Conservation (phyloP, 2,113 vertebrate genomes). For the Leptocoma aspasia region DNA sequence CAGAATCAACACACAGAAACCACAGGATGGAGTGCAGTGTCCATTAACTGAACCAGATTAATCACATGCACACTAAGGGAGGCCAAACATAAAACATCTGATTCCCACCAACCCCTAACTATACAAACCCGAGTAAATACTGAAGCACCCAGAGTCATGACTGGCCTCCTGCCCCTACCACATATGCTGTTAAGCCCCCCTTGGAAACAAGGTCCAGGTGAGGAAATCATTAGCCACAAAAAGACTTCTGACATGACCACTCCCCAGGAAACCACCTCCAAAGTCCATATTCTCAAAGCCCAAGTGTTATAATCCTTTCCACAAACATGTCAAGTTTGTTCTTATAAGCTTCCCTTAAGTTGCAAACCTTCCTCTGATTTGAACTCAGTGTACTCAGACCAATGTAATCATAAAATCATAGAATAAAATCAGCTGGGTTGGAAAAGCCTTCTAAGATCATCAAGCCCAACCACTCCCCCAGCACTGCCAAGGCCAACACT, state of each 20-base stretch:
- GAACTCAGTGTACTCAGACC: background rate
- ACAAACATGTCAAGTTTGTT: background rate
- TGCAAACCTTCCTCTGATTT: background rate
- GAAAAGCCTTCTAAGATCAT: background rate
- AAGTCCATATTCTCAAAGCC: background rate
- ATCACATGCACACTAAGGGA: background rate
- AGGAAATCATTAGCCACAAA: background rate
- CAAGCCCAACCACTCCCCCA: background rate
- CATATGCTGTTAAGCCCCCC: background rate
- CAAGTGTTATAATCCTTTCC: background rate
- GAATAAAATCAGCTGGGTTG: background rate
- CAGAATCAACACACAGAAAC: conserved; percentile 37
- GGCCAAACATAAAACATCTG: conserved; percentile 25
- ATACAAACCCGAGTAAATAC: background rate
- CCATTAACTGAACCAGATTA: conserved; percentile 16
- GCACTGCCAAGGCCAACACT: background rate
- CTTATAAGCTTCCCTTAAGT: background rate
- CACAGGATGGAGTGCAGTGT: background rate
- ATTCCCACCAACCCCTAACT: conserved; percentile 1
- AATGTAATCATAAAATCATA: background rate
- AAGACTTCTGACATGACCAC: background rate
- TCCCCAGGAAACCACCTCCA: background rate
- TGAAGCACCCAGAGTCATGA: background rate
- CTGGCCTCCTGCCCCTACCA: background rate
- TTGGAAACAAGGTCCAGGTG: background rate